Evolutionary conservation across 2,797 vertebrate species (phyloP).

Genomic region (Lutjanus argentimaculatus): DNA sequence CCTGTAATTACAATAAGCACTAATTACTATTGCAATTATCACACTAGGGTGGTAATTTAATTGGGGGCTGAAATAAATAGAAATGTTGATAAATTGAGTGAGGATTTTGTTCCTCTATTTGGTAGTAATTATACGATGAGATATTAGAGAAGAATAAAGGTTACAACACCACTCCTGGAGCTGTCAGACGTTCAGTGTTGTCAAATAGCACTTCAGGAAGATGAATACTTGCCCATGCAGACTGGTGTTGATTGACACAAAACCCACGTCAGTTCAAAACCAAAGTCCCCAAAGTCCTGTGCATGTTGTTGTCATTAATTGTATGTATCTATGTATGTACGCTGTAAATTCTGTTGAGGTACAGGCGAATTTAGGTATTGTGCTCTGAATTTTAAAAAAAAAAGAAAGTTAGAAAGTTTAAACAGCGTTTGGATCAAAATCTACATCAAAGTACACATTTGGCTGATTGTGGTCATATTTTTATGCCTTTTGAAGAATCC

Average conservation of each 20-base stretch:
- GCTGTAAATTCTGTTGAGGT: too few species aligned
- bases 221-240: not conserved
- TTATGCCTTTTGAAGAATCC: not conserved
- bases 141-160: conserved; percentile 1
- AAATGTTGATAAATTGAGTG: conserved; percentile 25
- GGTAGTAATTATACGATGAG: conserved; percentile 7
- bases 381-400: too few species aligned
- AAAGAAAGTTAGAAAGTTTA: too few species aligned
- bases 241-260: not conserved
- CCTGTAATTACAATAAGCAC: conserved; percentile 53
- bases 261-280: not conserved
- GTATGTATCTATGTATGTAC: too few species aligned
- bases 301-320: too few species aligned
- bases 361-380: too few species aligned
- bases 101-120: conserved; percentile 7
- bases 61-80: conserved; percentile 47
- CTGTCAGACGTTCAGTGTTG: conserved; percentile 1
- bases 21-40: conserved; percentile 56
- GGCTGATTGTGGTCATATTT: not conserved
- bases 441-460: not conserved
- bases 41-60: conserved; percentile 37
- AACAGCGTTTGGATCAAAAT: not conserved
- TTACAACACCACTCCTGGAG: not conserved
- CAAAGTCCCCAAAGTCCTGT: too few species aligned
- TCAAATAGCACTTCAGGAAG: not conserved